Conservation (phyloP, 1,140 invertebrate genomes). For the Leguminivora glycinivorella region DNA sequence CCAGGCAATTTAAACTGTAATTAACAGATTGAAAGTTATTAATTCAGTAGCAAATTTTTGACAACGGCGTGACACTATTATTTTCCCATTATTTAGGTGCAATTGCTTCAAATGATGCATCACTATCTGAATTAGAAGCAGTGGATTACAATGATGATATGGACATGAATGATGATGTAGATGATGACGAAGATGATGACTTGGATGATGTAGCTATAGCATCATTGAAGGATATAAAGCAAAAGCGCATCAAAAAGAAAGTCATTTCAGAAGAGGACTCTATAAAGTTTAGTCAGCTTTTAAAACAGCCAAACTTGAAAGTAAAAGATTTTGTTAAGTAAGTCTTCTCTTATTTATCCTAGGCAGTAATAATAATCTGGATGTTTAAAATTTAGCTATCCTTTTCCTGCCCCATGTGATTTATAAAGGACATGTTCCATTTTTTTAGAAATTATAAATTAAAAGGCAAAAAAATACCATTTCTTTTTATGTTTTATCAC, state of each 20-base stretch:
- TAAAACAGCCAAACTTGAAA: conserved; percentile 59
- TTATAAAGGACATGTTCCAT: too few relatives aligned
- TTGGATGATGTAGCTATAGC: conserved; percentile 57
- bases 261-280: conserved; percentile 48
- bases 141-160: conserved; percentile 29
- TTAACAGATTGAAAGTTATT: too few relatives aligned
- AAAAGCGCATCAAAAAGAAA: conserved; percentile 50
- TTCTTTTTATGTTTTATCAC: too few relatives aligned
- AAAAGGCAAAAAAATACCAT: too few relatives aligned
- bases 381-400: too few relatives aligned
- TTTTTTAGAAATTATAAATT: too few relatives aligned
- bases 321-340: conserved; percentile 69
- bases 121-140: conserved; percentile 38
- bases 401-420: too few relatives aligned
- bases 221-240: conserved; percentile 55
- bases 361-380: too few relatives aligned
- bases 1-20: too few relatives aligned
- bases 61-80: too few relatives aligned
- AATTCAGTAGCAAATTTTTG: too few relatives aligned
- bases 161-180: conserved; percentile 43
- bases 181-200: conserved; percentile 45
- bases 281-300: conserved; percentile 52
- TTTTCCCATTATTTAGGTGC: conserved; percentile 45
- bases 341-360: conserved; percentile 37
- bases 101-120: conserved; percentile 48